A percentile compares a stretch with the other conserved stretches of the same genome.
These are phyloP conservation scores for Prietella phreatophila DNA, from an alignment of 2,113 vertebrate species.

Conservation along the genomic window DNA sequence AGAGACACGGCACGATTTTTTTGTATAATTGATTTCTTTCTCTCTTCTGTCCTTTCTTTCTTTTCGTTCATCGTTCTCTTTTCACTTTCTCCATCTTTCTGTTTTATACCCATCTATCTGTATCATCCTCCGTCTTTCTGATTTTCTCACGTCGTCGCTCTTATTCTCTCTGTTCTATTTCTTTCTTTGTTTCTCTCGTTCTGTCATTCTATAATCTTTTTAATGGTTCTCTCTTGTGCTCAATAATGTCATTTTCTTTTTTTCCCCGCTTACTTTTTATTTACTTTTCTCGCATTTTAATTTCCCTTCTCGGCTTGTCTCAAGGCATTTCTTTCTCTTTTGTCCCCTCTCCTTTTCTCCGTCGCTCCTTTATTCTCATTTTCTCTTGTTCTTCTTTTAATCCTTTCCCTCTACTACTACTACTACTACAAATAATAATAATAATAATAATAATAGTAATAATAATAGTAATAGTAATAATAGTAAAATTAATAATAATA, in stretches of 20 bases:
- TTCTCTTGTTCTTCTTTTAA: not conserved
- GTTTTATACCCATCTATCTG: not conserved
- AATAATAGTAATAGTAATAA: no score
- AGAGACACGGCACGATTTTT: not conserved
- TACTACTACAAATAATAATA: no score
- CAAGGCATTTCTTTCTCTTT: not conserved
- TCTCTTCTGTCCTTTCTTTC: no score
- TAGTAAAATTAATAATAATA: no score
- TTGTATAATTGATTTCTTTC: no score
- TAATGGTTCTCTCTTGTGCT: not conserved
- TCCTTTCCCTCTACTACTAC: no score
- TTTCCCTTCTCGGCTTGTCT: not conserved
- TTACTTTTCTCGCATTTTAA: not conserved
- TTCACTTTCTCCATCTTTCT: not conserved
- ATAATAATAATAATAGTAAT: no score
- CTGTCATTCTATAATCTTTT: conserved; percentile 72
- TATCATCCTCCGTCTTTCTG: conserved; percentile 26
- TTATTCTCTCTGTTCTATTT: no score
- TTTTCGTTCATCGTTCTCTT: no score
- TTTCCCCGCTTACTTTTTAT: not conserved
- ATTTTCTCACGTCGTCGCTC: not conserved
- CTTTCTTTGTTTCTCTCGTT: not conserved
- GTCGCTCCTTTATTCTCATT: not conserved
- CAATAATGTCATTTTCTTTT: not conserved
- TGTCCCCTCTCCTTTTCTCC: not conserved